These are phyloP conservation scores for Kryptolebias marmoratus DNA, from an alignment of 2,113 vertebrate genomes.

Conservation along the genomic window DNA sequence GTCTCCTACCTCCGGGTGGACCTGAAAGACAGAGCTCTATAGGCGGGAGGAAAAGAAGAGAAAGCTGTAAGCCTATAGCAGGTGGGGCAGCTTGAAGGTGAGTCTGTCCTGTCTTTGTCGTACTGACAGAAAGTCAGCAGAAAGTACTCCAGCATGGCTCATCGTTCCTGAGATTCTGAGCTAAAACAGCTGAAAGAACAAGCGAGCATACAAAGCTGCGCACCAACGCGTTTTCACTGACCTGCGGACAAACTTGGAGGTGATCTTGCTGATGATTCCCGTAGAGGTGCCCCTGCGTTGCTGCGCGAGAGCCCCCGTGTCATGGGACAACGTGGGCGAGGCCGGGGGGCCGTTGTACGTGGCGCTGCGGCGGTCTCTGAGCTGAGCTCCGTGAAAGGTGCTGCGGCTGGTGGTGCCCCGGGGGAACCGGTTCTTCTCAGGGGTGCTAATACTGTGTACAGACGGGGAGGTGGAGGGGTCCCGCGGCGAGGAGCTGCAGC, in stretches of 20 bases:
- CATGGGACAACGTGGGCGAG: constrained; percentile 90
- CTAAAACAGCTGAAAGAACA: not conserved
- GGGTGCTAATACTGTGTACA: constrained; percentile 95
- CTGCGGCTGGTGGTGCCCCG: constrained; percentile 95
- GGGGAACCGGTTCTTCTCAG: constrained; percentile 95
- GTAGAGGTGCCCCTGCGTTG: constrained; percentile 92
- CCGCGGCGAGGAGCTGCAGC: constrained; percentile 82
- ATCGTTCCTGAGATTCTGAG: not conserved
- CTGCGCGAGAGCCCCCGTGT: constrained; percentile 90
- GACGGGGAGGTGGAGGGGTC: constrained; percentile 93
- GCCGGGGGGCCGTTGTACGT: constrained; percentile 96
- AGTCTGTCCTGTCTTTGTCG: not conserved
- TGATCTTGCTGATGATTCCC: constrained; percentile 96
- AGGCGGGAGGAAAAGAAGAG: constrained; percentile 72
- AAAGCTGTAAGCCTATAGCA: constrained; percentile 64
- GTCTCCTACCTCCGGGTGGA: constrained; percentile 79
- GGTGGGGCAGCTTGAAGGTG: constrained; percentile 39
- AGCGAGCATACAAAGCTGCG: no score
- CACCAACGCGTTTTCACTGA: constrained; percentile 71
- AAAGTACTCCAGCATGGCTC: not conserved
- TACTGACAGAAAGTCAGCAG: not conserved
- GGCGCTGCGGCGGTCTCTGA: constrained; percentile 93
- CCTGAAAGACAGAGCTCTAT: constrained; percentile 82
- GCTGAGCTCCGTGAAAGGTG: constrained; percentile 97
- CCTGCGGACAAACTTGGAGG: constrained; percentile 97